Base-by-base conservation (phyloP, 2,888 invertebrate genomes). In the Andrena camellia region DNA sequence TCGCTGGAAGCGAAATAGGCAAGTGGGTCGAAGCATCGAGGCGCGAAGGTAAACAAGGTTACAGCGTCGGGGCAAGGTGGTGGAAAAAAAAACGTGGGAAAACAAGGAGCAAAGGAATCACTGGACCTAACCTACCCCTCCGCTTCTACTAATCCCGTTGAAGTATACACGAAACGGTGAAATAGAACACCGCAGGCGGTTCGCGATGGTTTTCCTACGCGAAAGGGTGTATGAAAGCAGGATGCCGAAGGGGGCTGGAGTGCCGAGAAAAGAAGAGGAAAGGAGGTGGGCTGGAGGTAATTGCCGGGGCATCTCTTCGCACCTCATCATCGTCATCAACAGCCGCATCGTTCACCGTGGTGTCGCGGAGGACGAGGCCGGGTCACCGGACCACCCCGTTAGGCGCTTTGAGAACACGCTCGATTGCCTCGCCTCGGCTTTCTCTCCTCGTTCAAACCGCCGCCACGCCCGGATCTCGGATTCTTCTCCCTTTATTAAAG, bases 311-410 rank as follows among this genome's bases (percentile, higher is more conserved):
- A 90, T 94, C 93, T 93, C 94, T 94, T 94, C 93, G 93, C 94
- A 94, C 94, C 94, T 94, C 94, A 94, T 94, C 94, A 94, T 94
- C 93, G 91, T 93, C 93, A 93, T 93, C 93, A 93, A 92, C 93
- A 90, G 90, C 90, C 85, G 84, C 84, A 86, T 87, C 88, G 91
- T 90, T 88, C 87, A 89, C 89, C 92, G 88, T 85, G 85, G 79
- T 83, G 84, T 88, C 88, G 81, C 76, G n/a, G 59, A 26, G 76
- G 70, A 79, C 78, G 82, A 80, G 87, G 86, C 88, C 62, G 42
- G 42, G 59, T 29, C 50, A n/a, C 59, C 48, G 80, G 90, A 92
- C 92, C 92, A 92, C 91, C 92, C 42, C 91, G 90, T 89, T 86
- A 87, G 76, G 76, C 77, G 84, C 85, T 79, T 72, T 81, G 66